Percentiles rank a stretch among this genome's conserved stretches.
phyloP scores from a whole-genome alignment of 2,888 invertebrate genomes.

The Halictus ligatus region DNA sequence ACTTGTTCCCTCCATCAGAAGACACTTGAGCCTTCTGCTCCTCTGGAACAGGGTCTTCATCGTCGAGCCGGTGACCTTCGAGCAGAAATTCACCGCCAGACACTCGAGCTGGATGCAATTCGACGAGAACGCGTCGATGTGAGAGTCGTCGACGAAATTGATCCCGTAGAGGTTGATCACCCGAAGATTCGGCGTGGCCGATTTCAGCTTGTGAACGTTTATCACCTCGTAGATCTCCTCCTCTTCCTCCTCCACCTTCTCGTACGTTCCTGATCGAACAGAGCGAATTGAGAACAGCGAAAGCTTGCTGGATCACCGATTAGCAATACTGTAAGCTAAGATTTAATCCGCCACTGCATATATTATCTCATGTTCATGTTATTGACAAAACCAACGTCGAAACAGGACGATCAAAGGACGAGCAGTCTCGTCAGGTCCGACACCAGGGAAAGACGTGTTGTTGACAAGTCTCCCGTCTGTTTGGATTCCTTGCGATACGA shows the following conservation, averaged over 20 bases:
- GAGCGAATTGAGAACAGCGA: not conserved
- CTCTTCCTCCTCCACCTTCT: slow-evolving; percentile 98
- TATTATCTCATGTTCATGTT: no score
- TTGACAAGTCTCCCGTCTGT: no score
- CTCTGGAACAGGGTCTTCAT: slow-evolving; percentile 97
- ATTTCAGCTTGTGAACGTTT: slow-evolving; percentile 99
- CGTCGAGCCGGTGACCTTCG: slow-evolving; percentile 98
- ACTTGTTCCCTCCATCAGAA: slow-evolving; percentile 99
- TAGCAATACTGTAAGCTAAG: no score
- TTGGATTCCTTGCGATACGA: no score
- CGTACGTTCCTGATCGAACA: slow-evolving; percentile 92
- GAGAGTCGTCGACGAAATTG: slow-evolving; percentile 99
- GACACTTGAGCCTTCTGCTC: slow-evolving; percentile 95
- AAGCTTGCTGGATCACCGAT: not conserved
- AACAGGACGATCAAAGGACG: no score
- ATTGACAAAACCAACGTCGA: no score
- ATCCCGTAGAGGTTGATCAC: slow-evolving; percentile 99
- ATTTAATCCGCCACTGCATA: no score
- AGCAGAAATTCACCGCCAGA: slow-evolving; percentile 98
- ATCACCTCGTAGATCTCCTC: slow-evolving; percentile 99
- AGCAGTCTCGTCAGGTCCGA: no score
- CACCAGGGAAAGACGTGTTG: no score
- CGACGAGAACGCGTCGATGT: slow-evolving; percentile 98
- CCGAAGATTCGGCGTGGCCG: slow-evolving; percentile 98
- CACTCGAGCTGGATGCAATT: slow-evolving; percentile 99